Evolutionary conservation across 2,888 invertebrate genomes (phyloP).

Genomic region (Drosophila paracracens): DNA sequence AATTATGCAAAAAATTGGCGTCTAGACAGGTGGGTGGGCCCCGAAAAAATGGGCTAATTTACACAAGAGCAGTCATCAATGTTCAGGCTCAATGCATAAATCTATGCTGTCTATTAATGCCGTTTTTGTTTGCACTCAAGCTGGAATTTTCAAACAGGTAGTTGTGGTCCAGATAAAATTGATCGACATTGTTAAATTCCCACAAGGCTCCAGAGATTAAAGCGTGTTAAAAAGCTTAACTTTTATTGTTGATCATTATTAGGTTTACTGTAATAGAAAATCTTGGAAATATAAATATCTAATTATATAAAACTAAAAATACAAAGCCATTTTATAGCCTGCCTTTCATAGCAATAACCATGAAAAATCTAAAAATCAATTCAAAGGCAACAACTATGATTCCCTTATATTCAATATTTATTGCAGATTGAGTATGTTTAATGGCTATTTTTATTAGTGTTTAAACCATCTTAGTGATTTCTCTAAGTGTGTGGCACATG

Average conservation of each 20-base stretch:
- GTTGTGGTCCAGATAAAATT: background rate
- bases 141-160: constrained; percentile 6
- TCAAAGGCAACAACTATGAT: background rate
- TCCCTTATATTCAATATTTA: background rate
- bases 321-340: no score
- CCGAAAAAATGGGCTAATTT: constrained; percentile 48
- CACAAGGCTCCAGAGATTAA: background rate
- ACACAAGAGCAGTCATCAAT: constrained; percentile 40
- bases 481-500: no score
- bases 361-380: background rate
- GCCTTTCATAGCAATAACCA: no score
- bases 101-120: constrained; percentile 28
- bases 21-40: constrained; percentile 52
- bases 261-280: background rate
- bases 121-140: constrained; percentile 12
- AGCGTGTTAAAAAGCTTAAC: background rate
- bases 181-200: background rate
- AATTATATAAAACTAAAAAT: background rate
- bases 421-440: background rate
- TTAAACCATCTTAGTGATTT: background rate
- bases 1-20: constrained; percentile 69
- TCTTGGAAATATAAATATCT: background rate
- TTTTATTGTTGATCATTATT: background rate
- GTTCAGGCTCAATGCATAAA: constrained; percentile 33
- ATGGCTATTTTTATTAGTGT: background rate